Evolutionary conservation across 2,888 invertebrate genomes (phyloP).

Genomic region (Aporophyla lueneburgensis): DNA sequence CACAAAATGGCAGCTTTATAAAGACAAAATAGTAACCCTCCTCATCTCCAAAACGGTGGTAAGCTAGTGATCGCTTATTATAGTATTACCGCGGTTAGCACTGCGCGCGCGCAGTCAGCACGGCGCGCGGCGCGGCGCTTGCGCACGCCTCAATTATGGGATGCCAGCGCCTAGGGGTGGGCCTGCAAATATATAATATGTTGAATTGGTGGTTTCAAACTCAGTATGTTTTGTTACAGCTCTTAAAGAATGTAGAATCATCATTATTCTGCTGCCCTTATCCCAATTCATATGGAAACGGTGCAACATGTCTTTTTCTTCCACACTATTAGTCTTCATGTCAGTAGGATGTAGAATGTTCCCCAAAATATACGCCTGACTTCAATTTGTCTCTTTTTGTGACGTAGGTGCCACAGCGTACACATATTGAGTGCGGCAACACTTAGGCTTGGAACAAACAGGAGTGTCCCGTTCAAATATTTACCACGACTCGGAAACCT

Average conservation of each 20-base stretch:
- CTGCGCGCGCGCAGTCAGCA: conserved; percentile 16
- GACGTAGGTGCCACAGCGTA: conserved; percentile 26
- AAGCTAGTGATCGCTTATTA: conserved; percentile 54
- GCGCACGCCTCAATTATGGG: conserved; percentile 60
- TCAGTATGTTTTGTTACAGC: neutral
- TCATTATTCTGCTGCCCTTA: no score
- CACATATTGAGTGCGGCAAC: conserved; percentile 9
- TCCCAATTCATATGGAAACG: no score
- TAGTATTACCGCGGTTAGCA: conserved; percentile 17
- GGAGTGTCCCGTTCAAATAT: conserved; percentile 41
- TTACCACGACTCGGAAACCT: conserved; percentile 23
- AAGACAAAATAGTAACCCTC: conserved; percentile 22
- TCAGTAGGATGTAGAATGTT: neutral
- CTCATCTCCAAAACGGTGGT: conserved; percentile 40
- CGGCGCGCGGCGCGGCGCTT: no score
- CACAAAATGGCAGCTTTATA: conserved; percentile 12
- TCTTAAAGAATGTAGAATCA: neutral
- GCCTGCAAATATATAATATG: conserved; percentile 17
- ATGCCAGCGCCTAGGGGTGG: conserved; percentile 49
- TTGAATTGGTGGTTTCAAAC: neutral
- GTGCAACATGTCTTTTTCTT: no score
- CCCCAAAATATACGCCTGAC: neutral
- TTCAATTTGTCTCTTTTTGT: neutral
- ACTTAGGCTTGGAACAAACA: conserved; percentile 14
- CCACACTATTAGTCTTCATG: no score